phyloP scores from a whole-genome alignment of 2,888 invertebrate genomes.

The Sarcophaga variegata region DNA sequence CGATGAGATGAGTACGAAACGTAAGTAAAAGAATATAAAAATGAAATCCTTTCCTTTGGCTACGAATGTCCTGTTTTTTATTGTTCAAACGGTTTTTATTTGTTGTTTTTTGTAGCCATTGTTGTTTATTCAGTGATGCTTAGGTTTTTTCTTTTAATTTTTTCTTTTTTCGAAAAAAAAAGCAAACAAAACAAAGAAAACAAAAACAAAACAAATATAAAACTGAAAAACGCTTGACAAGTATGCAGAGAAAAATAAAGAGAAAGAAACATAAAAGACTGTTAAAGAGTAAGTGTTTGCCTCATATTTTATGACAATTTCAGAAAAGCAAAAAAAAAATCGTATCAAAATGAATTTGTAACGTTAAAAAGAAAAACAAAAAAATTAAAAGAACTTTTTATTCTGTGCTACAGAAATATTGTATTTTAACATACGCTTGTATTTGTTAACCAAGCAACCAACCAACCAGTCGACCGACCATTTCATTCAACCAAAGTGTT shows the following conservation, averaged over 20 bases:
- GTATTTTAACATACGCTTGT: conserved; percentile 4
- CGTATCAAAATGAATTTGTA: background rate
- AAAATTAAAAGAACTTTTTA: conserved; percentile 30
- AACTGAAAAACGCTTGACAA: conserved; percentile 66
- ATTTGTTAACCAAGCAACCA: conserved; percentile 22
- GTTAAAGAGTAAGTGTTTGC: conserved; percentile 65
- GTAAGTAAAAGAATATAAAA: conserved; percentile 64
- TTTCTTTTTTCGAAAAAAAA: conserved; percentile 11
- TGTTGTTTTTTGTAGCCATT: conserved; percentile 51
- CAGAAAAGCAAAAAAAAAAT: conserved; percentile 33
- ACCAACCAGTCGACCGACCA: background rate
- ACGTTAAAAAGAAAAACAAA: conserved; percentile 27
- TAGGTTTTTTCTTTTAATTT: conserved; percentile 28
- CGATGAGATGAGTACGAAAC: conserved; percentile 49
- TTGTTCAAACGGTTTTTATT: conserved; percentile 62
- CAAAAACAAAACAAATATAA: conserved; percentile 31
- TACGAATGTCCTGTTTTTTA: conserved; percentile 70
- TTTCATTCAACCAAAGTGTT: conserved; percentile 34
- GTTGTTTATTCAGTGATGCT: conserved; percentile 63
- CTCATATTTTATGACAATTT: conserved; percentile 72
- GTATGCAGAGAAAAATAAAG: conserved; percentile 39
- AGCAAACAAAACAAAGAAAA: conserved; percentile 50
- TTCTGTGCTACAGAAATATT: conserved; percentile 20
- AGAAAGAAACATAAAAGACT: background rate
- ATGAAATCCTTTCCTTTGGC: conserved; percentile 69